These are phyloP conservation scores for Fissipunctia ypsillon DNA, from an alignment of 2,888 invertebrate species.

Conservation along the genomic window DNA sequence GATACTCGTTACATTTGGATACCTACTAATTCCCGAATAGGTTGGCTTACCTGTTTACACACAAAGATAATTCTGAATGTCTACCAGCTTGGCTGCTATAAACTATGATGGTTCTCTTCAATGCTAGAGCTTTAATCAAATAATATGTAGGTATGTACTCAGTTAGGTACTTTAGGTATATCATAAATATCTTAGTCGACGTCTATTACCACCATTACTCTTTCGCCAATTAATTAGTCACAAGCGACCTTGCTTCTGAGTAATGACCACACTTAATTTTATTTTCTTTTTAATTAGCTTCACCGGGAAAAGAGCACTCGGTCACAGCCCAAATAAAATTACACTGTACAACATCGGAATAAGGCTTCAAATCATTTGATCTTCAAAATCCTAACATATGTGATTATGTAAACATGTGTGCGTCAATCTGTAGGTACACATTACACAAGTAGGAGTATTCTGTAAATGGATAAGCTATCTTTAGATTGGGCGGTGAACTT, in stretches of 20 bases:
- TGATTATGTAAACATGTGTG: slow-evolving; percentile 61
- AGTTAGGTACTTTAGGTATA: slow-evolving; percentile 51
- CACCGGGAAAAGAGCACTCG: slow-evolving; percentile 67
- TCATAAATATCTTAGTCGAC: slow-evolving; percentile 70
- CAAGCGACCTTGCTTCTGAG: slow-evolving; percentile 77
- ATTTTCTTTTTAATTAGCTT: slow-evolving; percentile 81
- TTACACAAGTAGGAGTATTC: slow-evolving; percentile 69
- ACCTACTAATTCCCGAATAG: too few species aligned
- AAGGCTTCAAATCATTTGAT: slow-evolving; percentile 61
- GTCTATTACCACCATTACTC: slow-evolving; percentile 73
- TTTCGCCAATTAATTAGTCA: slow-evolving; percentile 81
- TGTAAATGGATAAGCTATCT: slow-evolving; percentile 73
- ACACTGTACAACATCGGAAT: slow-evolving; percentile 49
- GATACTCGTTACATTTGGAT: neutral
- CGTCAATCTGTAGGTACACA: slow-evolving; percentile 60
- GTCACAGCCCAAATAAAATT: slow-evolving; percentile 44
- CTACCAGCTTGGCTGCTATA: neutral
- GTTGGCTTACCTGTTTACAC: neutral
- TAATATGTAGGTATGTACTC: slow-evolving; percentile 33
- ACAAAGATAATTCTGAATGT: neutral
- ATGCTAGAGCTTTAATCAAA: slow-evolving; percentile 8
- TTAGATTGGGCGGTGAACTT: slow-evolving; percentile 68
- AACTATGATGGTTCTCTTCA: neutral
- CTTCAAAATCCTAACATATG: slow-evolving; percentile 52
- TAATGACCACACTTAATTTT: slow-evolving; percentile 79